Evolutionary conservation across 1,140 invertebrate species (phyloP).

Genomic region (Dufourea novaeangliae): DNA sequence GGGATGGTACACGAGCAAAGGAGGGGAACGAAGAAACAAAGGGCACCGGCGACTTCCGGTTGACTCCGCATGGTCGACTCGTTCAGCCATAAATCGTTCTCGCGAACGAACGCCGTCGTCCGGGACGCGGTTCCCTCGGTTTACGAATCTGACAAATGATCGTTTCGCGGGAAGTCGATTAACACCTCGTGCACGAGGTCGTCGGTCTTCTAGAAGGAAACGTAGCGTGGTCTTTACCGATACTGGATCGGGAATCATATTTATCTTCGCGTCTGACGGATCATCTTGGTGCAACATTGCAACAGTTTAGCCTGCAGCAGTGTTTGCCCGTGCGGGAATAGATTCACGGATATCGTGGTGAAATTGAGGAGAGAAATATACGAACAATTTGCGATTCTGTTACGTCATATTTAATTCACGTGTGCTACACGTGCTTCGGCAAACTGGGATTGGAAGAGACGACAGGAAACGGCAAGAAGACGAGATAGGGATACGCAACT

Average conservation of each 20-base stretch:
- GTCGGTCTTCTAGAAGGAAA: too few relatives aligned
- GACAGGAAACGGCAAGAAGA: too few relatives aligned
- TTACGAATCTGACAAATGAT: constrained; percentile 62
- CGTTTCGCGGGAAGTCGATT: constrained; percentile 65
- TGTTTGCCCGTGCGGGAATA: not conserved
- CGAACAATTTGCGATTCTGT: too few relatives aligned
- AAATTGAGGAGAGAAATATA: not conserved
- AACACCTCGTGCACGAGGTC: constrained; percentile 61
- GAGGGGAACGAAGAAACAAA: constrained; percentile 59
- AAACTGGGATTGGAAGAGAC: too few relatives aligned
- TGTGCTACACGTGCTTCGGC: too few relatives aligned
- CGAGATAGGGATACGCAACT: too few relatives aligned
- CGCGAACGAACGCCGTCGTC: constrained; percentile 51
- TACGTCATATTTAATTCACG: too few relatives aligned
- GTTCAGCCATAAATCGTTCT: constrained; percentile 71
- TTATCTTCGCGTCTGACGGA: constrained; percentile 24
- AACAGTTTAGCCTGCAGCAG: not conserved
- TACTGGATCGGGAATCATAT: constrained; percentile 20
- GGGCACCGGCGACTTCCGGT: constrained; percentile 66
- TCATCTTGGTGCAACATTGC: too few relatives aligned
- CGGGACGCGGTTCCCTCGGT: constrained; percentile 42
- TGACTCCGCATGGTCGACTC: constrained; percentile 62
- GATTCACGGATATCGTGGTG: too few relatives aligned
- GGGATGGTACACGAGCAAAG: constrained; percentile 39
- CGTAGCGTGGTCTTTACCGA: not conserved